These are phyloP conservation scores for Drosophila mulleri DNA, from an alignment of 2,888 invertebrate species.

Conservation along the genomic window DNA sequence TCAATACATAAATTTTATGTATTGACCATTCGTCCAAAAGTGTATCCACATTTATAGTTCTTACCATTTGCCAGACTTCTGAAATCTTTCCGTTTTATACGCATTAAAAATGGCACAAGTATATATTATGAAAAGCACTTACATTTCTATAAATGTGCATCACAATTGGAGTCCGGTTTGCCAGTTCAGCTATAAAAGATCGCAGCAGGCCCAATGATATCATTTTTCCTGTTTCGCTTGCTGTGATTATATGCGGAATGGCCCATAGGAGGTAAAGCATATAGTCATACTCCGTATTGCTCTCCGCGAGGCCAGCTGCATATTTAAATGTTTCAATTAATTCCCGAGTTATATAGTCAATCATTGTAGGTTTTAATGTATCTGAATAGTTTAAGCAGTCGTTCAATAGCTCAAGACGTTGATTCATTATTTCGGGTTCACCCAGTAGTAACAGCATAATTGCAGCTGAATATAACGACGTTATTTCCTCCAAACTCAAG, in stretches of 20 bases:
- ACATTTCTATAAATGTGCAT: constrained; percentile 66
- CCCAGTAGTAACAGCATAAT: constrained; percentile 39
- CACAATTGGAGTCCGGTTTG: constrained; percentile 28
- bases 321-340: constrained; percentile 40
- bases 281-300: constrained; percentile 41
- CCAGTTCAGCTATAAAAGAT: constrained; percentile 41
- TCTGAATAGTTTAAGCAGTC: constrained; percentile 62
- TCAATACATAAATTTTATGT: constrained; percentile 41
- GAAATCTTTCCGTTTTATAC: constrained; percentile 37
- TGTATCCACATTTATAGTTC: constrained; percentile 22
- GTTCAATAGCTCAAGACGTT: constrained; percentile 54
- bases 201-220: constrained; percentile 56
- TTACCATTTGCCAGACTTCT: constrained; percentile 61
- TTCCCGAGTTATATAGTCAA: constrained; percentile 55
- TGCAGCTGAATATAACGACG: constrained; percentile 47
- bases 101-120: neutral
- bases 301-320: constrained; percentile 23
- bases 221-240: constrained; percentile 68
- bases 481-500: constrained; percentile 52
- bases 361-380: constrained; percentile 67
- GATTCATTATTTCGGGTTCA: constrained; percentile 14
- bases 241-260: constrained; percentile 60
- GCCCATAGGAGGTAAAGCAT: constrained; percentile 42
- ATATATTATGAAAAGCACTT: constrained; percentile 9
- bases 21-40: constrained; percentile 53